These are phyloP conservation scores for Thaleichthys pacificus DNA, from an alignment of 2,797 vertebrate species.

Conservation along the genomic window DNA sequence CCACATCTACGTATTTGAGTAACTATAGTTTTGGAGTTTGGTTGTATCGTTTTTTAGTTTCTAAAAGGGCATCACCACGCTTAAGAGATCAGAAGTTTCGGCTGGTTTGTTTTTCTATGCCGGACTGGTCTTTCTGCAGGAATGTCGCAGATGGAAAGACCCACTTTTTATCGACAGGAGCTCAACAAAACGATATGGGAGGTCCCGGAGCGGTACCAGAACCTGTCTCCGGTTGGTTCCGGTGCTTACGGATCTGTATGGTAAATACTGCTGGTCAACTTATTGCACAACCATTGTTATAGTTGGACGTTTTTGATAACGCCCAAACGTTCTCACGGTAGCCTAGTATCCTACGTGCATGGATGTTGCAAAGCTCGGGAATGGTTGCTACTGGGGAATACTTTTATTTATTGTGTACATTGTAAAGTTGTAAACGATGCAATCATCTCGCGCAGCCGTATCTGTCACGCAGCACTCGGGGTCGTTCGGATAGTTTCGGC, in stretches of 20 bases:
- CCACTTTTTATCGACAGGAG: constrained; percentile 91
- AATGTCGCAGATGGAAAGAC: constrained; percentile 84
- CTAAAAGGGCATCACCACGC: constrained; percentile 38
- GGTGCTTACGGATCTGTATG: constrained; percentile 96
- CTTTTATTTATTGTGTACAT: neutral
- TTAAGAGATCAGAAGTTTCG: constrained; percentile 66
- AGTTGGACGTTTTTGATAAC: neutral
- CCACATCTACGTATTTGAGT: neutral
- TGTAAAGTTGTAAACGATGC: neutral
- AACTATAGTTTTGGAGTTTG: neutral
- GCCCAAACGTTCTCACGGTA: neutral
- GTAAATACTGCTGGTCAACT: constrained; percentile 72
- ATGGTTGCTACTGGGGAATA: neutral
- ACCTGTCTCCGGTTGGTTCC: constrained; percentile 90
- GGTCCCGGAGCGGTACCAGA: constrained; percentile 90
- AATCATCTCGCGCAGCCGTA: neutral
- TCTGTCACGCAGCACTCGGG: neutral
- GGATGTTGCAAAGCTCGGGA: neutral
- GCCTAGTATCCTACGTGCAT: neutral
- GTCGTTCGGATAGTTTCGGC: neutral
- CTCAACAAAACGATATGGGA: constrained; percentile 97
- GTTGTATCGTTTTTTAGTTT: constrained; percentile 15
- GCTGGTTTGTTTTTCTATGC: constrained; percentile 60
- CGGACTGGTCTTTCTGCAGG: constrained; percentile 68
- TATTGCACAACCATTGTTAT: constrained; percentile 25